Conservation (phyloP, 2,888 invertebrate species). For the Arctia plantaginis region DNA sequence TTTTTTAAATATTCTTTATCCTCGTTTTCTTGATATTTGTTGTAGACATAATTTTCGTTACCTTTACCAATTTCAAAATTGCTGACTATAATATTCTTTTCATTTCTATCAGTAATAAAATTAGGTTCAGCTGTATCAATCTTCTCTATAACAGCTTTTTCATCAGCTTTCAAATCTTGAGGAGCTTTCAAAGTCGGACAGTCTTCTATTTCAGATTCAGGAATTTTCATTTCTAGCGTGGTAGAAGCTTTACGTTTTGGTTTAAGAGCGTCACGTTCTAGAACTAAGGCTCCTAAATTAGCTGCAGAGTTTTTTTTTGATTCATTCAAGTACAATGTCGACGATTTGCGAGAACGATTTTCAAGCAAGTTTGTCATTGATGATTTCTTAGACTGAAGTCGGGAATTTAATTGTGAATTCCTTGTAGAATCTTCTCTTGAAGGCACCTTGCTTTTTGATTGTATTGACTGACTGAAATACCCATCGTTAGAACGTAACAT, state of each 20-base stretch:
- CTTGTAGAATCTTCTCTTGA: conserved; percentile 78
- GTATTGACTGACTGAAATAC: conserved; percentile 85
- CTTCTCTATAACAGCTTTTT: conserved; percentile 77
- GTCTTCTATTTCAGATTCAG: conserved; percentile 84
- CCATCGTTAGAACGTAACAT: conserved; percentile 88
- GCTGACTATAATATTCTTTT: conserved; percentile 72
- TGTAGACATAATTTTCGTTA: conserved; percentile 75
- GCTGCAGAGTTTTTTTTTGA: conserved; percentile 81
- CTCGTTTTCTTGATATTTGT: conserved; percentile 74
- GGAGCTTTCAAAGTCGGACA: conserved; percentile 83
- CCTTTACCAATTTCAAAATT: conserved; percentile 64
- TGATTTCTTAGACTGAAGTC: conserved; percentile 79
- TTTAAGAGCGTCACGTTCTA: conserved; percentile 73
- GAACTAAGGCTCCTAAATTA: conserved; percentile 71
- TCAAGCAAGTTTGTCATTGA: conserved; percentile 81
- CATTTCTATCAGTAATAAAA: conserved; percentile 73
- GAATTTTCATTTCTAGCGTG: conserved; percentile 73
- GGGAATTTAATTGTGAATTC: conserved; percentile 81
- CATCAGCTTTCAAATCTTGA: conserved; percentile 84
- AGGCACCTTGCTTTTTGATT: conserved; percentile 75
- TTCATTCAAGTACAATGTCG: conserved; percentile 80
- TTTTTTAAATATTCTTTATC: conserved; percentile 80
- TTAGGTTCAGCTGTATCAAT: conserved; percentile 77
- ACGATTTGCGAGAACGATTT: conserved; percentile 79
- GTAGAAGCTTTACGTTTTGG: conserved; percentile 78